A percentile compares a stretch with the other conserved stretches of the same genome.
Evolutionary conservation across 2,888 invertebrate species (phyloP).

Genomic region (Pheosia gnoma): DNA sequence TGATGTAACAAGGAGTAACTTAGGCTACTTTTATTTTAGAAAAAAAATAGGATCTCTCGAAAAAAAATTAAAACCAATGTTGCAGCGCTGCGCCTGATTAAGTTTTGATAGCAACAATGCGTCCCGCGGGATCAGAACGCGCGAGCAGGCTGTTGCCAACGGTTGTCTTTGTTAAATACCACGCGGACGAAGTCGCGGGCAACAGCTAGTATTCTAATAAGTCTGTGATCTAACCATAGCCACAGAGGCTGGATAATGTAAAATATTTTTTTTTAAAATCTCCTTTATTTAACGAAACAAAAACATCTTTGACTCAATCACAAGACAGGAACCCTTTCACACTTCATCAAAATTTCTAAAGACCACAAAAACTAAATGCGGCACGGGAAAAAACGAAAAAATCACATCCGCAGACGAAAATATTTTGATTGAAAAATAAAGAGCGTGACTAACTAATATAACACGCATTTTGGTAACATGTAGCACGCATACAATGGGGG

Average conservation of each 20-base stretch:
- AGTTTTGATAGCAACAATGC: too few relatives aligned
- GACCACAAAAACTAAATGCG: slow-evolving; percentile 52
- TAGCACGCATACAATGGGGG: slow-evolving; percentile 24
- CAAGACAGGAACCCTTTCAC: slow-evolving; percentile 73
- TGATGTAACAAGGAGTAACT: too few relatives aligned
- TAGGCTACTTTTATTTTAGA: too few relatives aligned
- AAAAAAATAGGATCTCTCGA: too few relatives aligned
- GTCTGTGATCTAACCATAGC: slow-evolving; percentile 2
- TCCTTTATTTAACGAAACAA: slow-evolving; percentile 34
- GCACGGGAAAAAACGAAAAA: slow-evolving; percentile 50
- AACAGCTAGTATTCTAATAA: too few relatives aligned
- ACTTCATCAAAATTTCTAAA: slow-evolving; percentile 74
- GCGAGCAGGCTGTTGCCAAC: too few relatives aligned
- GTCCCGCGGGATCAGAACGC: too few relatives aligned
- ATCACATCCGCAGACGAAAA: slow-evolving; percentile 70
- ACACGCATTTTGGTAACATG: slow-evolving; percentile 51
- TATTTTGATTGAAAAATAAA: slow-evolving; percentile 83
- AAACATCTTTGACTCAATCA: slow-evolving; percentile 71
- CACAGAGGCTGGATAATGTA: not conserved
- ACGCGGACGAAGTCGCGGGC: too few relatives aligned
- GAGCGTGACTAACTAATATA: slow-evolving; percentile 68
- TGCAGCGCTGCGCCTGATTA: too few relatives aligned
- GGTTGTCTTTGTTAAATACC: too few relatives aligned
- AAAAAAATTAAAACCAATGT: too few relatives aligned
- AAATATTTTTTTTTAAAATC: slow-evolving; percentile 23